Percentiles rank a stretch among this genome's conserved stretches.
Evolutionary conservation across 2,113 vertebrate genomes (phyloP).

Genomic region (Mus pahari): DNA sequence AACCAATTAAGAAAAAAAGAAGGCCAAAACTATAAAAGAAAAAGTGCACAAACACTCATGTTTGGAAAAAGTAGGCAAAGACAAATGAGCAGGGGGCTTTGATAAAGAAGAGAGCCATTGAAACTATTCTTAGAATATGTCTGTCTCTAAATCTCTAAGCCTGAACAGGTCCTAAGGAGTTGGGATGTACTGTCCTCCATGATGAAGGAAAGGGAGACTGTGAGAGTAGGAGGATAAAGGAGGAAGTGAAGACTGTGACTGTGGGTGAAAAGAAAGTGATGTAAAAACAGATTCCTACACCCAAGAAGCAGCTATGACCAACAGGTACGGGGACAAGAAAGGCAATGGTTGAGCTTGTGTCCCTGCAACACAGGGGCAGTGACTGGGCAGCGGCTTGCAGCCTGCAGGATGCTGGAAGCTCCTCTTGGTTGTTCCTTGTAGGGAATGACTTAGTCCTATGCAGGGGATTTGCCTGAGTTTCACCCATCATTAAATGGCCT

Average conservation of each 20-base stretch:
- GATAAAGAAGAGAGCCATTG: background rate
- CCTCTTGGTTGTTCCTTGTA: background rate
- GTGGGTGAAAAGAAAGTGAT: background rate
- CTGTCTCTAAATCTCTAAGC: background rate
- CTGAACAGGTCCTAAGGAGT: background rate
- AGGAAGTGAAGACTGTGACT: too few relatives aligned
- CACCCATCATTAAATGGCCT: constrained; percentile 51
- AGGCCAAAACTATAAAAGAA: background rate
- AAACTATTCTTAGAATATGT: background rate
- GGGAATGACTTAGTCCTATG: background rate
- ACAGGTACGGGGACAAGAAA: background rate
- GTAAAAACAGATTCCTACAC: too few relatives aligned
- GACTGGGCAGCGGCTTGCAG: background rate
- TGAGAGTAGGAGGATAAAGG: background rate
- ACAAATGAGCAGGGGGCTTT: background rate
- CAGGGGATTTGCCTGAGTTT: constrained; percentile 10
- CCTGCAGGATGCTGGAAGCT: background rate
- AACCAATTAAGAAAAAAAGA: background rate
- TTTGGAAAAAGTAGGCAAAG: background rate
- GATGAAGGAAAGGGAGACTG: background rate
- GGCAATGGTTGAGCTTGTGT: background rate
- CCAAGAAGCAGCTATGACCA: background rate
- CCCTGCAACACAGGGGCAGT: background rate
- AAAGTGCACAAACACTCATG: background rate
- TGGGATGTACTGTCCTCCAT: background rate